A percentile compares a stretch with the other conserved stretches of the same genome.
Conservation (phyloP, 2,888 invertebrate species). For the Craniophora ligustri region DNA sequence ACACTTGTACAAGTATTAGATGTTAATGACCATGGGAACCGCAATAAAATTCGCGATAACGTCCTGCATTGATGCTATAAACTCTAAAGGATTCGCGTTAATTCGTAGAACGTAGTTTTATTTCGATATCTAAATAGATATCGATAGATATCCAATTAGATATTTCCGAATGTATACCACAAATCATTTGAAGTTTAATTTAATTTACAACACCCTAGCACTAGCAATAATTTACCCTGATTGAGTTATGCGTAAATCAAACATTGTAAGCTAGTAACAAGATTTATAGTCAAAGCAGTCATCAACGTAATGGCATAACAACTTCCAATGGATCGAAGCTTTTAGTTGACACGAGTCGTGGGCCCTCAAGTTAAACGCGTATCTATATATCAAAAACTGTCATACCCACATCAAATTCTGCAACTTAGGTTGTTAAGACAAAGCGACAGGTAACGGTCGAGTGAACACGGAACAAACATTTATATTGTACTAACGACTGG, state of each 20-base stretch:
- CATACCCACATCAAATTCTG: constrained; percentile 72
- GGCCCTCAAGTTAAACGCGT: constrained; percentile 21
- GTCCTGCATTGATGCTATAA: no score
- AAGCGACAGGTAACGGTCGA: constrained; percentile 55
- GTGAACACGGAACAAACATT: constrained; percentile 42
- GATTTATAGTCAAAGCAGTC: constrained; percentile 1
- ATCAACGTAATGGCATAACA: constrained; percentile 47
- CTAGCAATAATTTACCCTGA: no score
- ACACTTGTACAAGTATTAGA: no score
- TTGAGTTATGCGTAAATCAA: neutral
- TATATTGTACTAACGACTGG: constrained; percentile 53
- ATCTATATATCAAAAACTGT: constrained; percentile 65
- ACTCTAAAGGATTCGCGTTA: no score
- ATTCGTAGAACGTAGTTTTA: no score
- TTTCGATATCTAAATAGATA: no score
- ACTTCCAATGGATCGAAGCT: constrained; percentile 53
- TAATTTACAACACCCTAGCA: no score
- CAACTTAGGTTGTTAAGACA: constrained; percentile 64
- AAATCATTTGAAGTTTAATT: no score
- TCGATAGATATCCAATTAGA: no score
- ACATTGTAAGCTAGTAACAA: neutral
- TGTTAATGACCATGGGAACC: no score
- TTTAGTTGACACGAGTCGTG: constrained; percentile 26
- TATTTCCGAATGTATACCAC: no score
- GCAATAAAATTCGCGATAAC: no score